A percentile compares a stretch with the other conserved stretches of the same genome.
Conservation (phyloP, 2,797 vertebrate genomes). For the Coendou prehensilis region DNA sequence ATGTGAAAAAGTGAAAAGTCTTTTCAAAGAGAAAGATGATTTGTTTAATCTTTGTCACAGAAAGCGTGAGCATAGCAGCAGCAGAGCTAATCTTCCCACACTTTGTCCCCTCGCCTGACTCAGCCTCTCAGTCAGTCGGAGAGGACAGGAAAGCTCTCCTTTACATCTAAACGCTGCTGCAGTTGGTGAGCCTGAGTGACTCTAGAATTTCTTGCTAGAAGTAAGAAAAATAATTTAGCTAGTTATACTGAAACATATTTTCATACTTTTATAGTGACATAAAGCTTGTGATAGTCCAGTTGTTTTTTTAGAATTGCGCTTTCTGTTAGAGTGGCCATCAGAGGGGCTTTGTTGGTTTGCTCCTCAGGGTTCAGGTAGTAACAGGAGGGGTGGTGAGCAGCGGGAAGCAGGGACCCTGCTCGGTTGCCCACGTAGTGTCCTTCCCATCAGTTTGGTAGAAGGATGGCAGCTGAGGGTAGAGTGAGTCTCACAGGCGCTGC, state of each 20-base stretch:
- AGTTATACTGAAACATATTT: not conserved
- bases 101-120: fast-evolving
- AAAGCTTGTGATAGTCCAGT: not conserved
- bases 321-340: not conserved
- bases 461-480: not conserved
- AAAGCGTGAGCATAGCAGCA: fast-evolving
- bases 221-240: not conserved
- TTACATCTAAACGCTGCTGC: not conserved
- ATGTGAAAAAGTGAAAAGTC: not conserved
- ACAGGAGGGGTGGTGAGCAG: fast-evolving
- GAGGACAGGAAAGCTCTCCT: not conserved
- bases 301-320: not conserved
- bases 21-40: conserved; percentile 10
- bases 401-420: not conserved
- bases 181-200: not conserved
- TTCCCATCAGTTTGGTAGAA: not conserved
- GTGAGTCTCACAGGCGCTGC: not conserved
- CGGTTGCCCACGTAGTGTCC: not conserved
- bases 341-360: too few species aligned
- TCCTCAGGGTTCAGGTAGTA: fast-evolving
- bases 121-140: too few species aligned
- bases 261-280: not conserved
- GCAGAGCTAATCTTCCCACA: fast-evolving
- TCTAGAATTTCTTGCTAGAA: not conserved
- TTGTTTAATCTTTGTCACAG: not conserved